Conservation (phyloP, 2,113 vertebrate genomes). For the Indicator indicator region DNA sequence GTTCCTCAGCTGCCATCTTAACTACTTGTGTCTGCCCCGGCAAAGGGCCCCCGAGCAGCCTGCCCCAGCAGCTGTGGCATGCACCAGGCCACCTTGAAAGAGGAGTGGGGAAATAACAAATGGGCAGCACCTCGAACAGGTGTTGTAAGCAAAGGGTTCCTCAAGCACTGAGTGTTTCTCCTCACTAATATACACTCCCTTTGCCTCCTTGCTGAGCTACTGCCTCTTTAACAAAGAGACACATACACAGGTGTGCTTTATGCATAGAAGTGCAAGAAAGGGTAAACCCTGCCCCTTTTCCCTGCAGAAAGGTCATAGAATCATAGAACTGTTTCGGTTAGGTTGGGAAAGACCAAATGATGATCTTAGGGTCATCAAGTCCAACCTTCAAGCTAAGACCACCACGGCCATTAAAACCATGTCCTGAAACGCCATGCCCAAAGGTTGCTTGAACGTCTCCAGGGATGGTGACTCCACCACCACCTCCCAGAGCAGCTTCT, state of each 20-base stretch:
- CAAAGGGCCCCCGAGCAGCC: no score
- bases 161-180: not conserved
- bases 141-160: accelerated
- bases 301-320: not conserved
- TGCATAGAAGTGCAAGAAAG: accelerated
- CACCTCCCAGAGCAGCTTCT: no score
- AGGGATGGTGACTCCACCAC: no score
- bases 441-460: no score
- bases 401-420: no score
- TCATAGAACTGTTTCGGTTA: no score
- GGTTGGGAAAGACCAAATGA: no score
- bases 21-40: no score
- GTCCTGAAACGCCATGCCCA: no score
- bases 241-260: not conserved
- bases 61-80: accelerated
- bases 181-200: accelerated
- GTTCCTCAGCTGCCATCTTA: not conserved
- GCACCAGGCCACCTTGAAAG: accelerated
- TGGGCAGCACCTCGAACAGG: accelerated
- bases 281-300: not conserved
- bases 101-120: not conserved
- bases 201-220: not conserved
- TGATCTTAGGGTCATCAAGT: no score
- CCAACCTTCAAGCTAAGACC: no score
- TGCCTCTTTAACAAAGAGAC: not conserved